These are phyloP conservation scores for Agrilus mali DNA, from an alignment of 2,888 invertebrate species.

Conservation along the genomic window DNA sequence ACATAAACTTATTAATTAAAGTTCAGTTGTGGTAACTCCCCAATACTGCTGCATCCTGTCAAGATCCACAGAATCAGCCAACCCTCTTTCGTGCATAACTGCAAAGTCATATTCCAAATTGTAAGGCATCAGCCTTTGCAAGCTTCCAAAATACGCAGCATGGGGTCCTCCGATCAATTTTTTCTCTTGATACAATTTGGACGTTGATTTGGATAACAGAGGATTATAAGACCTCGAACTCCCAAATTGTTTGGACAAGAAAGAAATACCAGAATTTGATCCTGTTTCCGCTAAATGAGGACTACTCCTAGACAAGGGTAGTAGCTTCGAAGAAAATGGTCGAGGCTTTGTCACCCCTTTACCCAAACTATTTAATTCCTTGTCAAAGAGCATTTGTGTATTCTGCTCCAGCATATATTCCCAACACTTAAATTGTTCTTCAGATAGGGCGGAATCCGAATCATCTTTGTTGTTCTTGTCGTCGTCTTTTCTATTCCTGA, in stretches of 20 bases:
- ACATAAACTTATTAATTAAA: slow-evolving; percentile 35
- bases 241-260: slow-evolving; percentile 64
- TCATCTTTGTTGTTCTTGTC: slow-evolving; percentile 36
- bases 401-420: slow-evolving; percentile 88
- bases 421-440: slow-evolving; percentile 87
- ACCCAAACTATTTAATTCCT: slow-evolving; percentile 69
- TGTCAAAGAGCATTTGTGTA: slow-evolving; percentile 76
- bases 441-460: slow-evolving; percentile 50
- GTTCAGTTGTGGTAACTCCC: slow-evolving; percentile 80
- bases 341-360: slow-evolving; percentile 45
- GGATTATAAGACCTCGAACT: slow-evolving; percentile 70
- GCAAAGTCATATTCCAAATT: slow-evolving; percentile 75
- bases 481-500: slow-evolving; percentile 51
- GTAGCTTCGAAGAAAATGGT: slow-evolving; percentile 40
- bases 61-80: slow-evolving; percentile 64
- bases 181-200: slow-evolving; percentile 45
- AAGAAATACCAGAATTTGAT: slow-evolving; percentile 31
- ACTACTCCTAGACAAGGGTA: slow-evolving; percentile 55
- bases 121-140: slow-evolving; percentile 74
- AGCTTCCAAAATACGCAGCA: slow-evolving; percentile 76
- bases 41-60: slow-evolving; percentile 85
- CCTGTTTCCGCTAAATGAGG: slow-evolving; percentile 47
- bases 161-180: slow-evolving; percentile 63
- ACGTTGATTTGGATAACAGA: slow-evolving; percentile 41
- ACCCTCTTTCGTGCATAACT: slow-evolving; percentile 64